Evolutionary conservation across 2,113 vertebrate species (phyloP), one percentile per base, ranked within the genome.

Genomic region (Eclectus roratus): DNA sequence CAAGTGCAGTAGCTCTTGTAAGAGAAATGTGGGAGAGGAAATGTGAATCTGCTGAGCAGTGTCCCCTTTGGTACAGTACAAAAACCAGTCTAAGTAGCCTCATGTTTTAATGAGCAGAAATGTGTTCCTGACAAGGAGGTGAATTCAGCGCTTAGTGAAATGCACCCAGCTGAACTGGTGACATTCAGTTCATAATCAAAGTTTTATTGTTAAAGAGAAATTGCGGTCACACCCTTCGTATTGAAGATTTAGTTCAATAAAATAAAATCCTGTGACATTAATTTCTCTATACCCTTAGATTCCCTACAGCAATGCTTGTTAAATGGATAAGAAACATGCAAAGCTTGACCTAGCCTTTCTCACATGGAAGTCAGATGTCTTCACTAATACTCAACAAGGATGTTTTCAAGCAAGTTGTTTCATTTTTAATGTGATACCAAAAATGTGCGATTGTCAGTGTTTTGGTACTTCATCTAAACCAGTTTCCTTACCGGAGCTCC

Each of bases 71-170:
- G 61, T 66, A 35, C 28, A 29, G 37, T 35, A 64, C 33, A 76
- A 85, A 93, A 58, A 2, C 9, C 1, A 0, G 9, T 27, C 61
- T 66, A 72, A 79, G 66, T 23, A 84, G 43, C 43, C 55, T 78
- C 53, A 85, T 86, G 61, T 88, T 93, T 94, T 92, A 91, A 86
- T 84, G 52, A 80, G 35, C 66, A 86, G 88, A 93, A 86, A 73
- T 53, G 39, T 9, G 58, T 95, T 68, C 82, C 66, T 80, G 71
- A 52, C 41, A 84, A 90, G 61, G 69, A 76, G 79, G 27, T 43
- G 52, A 91, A 72, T 86, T 90, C 90, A 90, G 87, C 47, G 52
- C 68, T 92, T 74, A 88, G 55, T 61, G 69, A 86, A 90, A 86
- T 2, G 20, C 44, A 14, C 65, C 91, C n/a, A 72, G 52, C 61